These are phyloP conservation scores for Bufotes viridis DNA, from an alignment of 2,797 vertebrate genomes.

Conservation along the genomic window DNA sequence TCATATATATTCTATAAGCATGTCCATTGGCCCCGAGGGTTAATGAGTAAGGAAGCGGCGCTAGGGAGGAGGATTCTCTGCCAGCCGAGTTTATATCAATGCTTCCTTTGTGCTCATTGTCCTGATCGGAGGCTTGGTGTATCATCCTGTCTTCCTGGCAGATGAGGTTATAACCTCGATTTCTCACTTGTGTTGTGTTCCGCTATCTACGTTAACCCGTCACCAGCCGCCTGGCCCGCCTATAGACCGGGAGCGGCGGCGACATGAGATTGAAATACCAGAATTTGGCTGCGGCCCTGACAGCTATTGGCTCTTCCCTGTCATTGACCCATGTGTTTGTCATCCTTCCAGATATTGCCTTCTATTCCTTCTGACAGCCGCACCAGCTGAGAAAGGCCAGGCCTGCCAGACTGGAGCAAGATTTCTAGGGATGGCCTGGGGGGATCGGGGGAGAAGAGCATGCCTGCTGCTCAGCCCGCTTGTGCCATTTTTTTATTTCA, in stretches of 20 bases:
- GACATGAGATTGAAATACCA: conserved; percentile 64
- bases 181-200: conserved; percentile 50
- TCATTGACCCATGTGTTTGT: conserved; percentile 70
- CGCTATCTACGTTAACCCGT: conserved; percentile 52
- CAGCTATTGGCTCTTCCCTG: conserved; percentile 67
- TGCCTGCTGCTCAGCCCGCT: neutral
- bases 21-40: conserved; percentile 51
- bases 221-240: neutral
- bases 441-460: neutral
- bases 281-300: conserved; percentile 64
- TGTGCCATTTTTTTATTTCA: conserved; percentile 2
- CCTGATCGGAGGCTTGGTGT: conserved; percentile 41
- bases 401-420: conserved; percentile 64
- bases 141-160: conserved; percentile 54
- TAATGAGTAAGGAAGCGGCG: conserved; percentile 59
- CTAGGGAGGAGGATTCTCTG: conserved; percentile 40
- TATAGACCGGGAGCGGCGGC: neutral
- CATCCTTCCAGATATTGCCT: conserved; percentile 64
- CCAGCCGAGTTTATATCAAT: conserved; percentile 58
- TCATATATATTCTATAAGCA: conserved; percentile 52
- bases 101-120: conserved; percentile 61
- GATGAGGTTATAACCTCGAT: conserved; percentile 59
- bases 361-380: conserved; percentile 68
- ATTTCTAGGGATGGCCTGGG: conserved; percentile 49
- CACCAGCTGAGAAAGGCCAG: conserved; percentile 66